These are phyloP conservation scores for Fistularia tabacaria DNA, from an alignment of 2,797 vertebrate species.

Conservation along the genomic window DNA sequence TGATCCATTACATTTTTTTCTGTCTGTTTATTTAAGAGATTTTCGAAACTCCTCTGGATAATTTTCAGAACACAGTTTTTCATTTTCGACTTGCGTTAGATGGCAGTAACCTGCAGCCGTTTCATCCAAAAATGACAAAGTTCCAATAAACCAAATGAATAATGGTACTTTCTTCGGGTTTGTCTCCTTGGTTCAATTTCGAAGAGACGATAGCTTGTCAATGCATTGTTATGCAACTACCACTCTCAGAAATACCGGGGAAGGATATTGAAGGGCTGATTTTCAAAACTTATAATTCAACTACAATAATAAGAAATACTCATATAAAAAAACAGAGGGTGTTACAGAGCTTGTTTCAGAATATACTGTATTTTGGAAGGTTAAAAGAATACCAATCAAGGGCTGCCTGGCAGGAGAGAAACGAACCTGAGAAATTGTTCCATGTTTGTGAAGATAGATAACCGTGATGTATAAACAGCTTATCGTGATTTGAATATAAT, in stretches of 20 bases:
- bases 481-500: constrained; percentile 3
- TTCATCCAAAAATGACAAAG: not conserved
- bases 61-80: too few species aligned
- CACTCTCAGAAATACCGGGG: constrained; percentile 5
- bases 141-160: not conserved
- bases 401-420: constrained; percentile 7
- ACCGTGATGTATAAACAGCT: constrained; percentile 3
- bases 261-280: too few species aligned
- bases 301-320: too few species aligned
- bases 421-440: constrained; percentile 20
- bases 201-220: not conserved
- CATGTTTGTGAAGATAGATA: constrained; percentile 8
- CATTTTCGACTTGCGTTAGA: not conserved
- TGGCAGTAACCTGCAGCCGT: not conserved
- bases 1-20: too few species aligned
- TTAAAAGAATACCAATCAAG: constrained; percentile 25
- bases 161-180: not conserved
- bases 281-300: too few species aligned
- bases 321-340: too few species aligned
- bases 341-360: too few species aligned
- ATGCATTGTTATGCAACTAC: constrained; percentile 7
- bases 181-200: not conserved
- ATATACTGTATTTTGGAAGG: too few species aligned
- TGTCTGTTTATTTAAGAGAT: too few species aligned
- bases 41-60: too few species aligned